Evolutionary conservation across 2,888 invertebrate species (phyloP), one percentile per base, ranked within the genome.

Genomic region (Morpho achilles): DNA sequence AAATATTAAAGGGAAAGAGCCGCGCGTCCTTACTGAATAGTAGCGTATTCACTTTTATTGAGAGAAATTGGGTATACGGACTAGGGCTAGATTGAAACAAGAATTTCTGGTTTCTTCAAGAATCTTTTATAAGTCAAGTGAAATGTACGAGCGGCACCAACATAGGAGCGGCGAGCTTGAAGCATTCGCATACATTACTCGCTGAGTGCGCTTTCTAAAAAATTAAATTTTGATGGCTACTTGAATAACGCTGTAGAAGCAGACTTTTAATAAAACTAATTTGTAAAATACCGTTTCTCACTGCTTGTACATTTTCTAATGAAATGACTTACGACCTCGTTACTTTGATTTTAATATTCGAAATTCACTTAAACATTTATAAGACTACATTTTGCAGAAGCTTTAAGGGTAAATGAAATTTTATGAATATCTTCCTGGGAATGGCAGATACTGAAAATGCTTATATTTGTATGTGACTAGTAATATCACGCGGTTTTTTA

Each of bases 161-260:
- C 50, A 46, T 58, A 49, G 55, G 55, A 49, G 47, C 61, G 52
- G 58, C 64, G 56, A 60, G 55, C 43, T 39, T 71, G 74, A 8
- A 32, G 73, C 74, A 77, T 76, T 76, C 72, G 80, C 78, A 81
- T 82, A 82, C 78, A 83, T 84, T 82, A 84, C 83, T 73, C 74
- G 73, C 73, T 66, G 75, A 80, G 78, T 80, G 83, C 82, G 81
- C 87, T 87, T 79, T 84, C 82, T 83, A 79, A 77, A 65, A 86
- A 87, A 86, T 87, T 86, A 86, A 86, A 84, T 84, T 86, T 84
- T 84, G 83, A 85, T 82, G 81, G 75, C 73, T 77, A 74, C 76
- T 71, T 72, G 77, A 76, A 79, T 84, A 79, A 73, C 75, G 74
- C 67, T 67, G 73, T 72, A 75, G 70, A 70, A 78, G 76, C 74